phyloP scores from a whole-genome alignment of 1,140 invertebrate genomes.

The Zaprionus vittiger region DNA sequence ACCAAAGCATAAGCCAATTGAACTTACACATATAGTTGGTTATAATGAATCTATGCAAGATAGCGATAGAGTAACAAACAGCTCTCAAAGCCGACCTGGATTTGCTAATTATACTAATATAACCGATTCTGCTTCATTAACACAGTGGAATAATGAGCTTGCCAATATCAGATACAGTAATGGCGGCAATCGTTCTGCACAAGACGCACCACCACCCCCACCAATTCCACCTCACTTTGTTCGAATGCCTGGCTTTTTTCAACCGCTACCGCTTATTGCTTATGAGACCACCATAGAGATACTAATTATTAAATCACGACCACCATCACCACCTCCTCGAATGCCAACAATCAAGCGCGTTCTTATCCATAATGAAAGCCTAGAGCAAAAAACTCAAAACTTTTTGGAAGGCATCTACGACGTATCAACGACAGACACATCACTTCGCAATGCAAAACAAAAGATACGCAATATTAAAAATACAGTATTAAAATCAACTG shows the following conservation, averaged over 20 bases:
- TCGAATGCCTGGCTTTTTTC: conserved; percentile 83
- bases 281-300: conserved; percentile 84
- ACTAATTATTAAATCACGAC: conserved; percentile 73
- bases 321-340: conserved; percentile 77
- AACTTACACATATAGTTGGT: conserved; percentile 69
- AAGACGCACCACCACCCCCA: conserved; percentile 70
- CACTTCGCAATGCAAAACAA: conserved; percentile 79
- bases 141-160: conserved; percentile 76
- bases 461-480: conserved; percentile 83
- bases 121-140: conserved; percentile 74
- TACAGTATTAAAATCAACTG: conserved; percentile 78
- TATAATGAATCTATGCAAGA: conserved; percentile 72
- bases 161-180: conserved; percentile 59
- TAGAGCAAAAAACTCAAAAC: conserved; percentile 81
- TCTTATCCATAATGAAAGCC: conserved; percentile 77
- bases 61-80: conserved; percentile 50
- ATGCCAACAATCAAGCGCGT: conserved; percentile 75
- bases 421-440: conserved; percentile 68
- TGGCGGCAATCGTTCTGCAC: conserved; percentile 40
- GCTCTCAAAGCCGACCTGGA: conserved; percentile 50
- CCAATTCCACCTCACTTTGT: conserved; percentile 73
- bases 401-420: conserved; percentile 83
- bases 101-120: conserved; percentile 67
- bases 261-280: conserved; percentile 81
- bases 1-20: conserved; percentile 68